Evolutionary conservation across 2,888 invertebrate species (phyloP).

Genomic region (Imbricaverruca yamaguchii): DNA sequence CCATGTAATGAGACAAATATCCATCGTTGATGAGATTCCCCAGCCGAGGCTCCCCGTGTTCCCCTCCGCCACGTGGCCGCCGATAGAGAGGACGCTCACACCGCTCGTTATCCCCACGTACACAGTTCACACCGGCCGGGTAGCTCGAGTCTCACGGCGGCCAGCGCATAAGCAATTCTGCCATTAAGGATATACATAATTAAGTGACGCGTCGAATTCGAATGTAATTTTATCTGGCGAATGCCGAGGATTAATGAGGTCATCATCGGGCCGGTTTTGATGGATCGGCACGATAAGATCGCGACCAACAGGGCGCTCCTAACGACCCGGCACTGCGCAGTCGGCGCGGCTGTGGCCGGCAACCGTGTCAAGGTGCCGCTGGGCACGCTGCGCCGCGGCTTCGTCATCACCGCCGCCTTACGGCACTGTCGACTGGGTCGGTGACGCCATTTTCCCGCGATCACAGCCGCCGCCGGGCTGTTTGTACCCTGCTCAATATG

Average conservation of each 20-base stretch:
- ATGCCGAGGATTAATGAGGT: slow-evolving; percentile 6
- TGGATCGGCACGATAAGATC: not conserved
- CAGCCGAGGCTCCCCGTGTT: not conserved
- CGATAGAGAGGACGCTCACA: too few species aligned
- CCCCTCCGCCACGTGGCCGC: not conserved
- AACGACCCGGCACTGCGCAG: not conserved
- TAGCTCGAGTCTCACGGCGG: too few species aligned
- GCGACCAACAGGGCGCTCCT: not conserved
- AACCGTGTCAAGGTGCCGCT: not conserved
- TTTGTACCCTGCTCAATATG: not conserved
- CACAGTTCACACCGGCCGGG: not conserved
- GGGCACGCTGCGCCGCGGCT: not conserved
- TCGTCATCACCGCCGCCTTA: not conserved
- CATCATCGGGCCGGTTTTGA: slow-evolving; percentile 8
- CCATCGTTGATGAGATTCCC: too few species aligned
- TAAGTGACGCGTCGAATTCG: not conserved
- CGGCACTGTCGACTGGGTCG: not conserved
- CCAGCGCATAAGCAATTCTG: not conserved
- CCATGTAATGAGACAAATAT: too few species aligned
- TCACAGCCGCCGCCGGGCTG: not conserved
- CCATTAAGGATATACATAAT: not conserved
- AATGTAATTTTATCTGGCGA: slow-evolving; percentile 9
- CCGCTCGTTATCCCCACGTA: not conserved
- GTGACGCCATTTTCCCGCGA: not conserved
- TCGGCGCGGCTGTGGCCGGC: not conserved